phyloP scores from a whole-genome alignment of 2,888 invertebrate species.

The Amaurobius ferox region DNA sequence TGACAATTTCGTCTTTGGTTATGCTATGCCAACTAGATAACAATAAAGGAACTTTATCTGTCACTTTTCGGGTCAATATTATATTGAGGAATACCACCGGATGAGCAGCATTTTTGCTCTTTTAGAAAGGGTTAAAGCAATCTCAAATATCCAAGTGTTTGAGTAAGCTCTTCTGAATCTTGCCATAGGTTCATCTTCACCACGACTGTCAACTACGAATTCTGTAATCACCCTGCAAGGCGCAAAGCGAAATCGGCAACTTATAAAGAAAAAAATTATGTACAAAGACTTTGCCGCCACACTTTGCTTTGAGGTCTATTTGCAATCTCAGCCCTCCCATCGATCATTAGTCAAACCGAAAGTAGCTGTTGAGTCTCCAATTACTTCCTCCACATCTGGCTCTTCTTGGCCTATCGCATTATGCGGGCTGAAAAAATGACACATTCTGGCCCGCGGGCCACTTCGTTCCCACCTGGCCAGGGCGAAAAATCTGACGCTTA shows the following conservation, averaged over 20 bases:
- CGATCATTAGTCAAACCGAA: conserved; percentile 68
- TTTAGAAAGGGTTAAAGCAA: too few relatives aligned
- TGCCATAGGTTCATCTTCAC: too few relatives aligned
- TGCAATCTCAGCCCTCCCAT: conserved; percentile 32
- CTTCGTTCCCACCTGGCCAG: conserved; percentile 45
- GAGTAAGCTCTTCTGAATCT: too few relatives aligned
- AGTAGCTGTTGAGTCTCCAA: conserved; percentile 67
- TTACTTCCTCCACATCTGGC: conserved; percentile 64
- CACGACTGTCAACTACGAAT: neutral
- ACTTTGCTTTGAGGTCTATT: conserved; percentile 33
- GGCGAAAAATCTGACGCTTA: conserved; percentile 67
- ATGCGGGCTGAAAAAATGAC: neutral
- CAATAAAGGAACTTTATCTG: too few relatives aligned
- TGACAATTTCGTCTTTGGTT: too few relatives aligned
- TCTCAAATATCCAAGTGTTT: too few relatives aligned
- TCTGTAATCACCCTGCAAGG: neutral
- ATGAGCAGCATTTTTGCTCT: too few relatives aligned
- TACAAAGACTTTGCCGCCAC: conserved; percentile 8
- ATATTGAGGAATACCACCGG: too few relatives aligned
- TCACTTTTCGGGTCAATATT: too few relatives aligned
- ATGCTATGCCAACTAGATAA: too few relatives aligned
- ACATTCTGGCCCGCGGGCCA: conserved; percentile 13
- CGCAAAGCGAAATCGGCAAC: too few relatives aligned
- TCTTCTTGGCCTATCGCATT: neutral
- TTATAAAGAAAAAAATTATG: neutral